These are phyloP conservation scores for Heloderma charlesbogerti DNA, from an alignment of 2,113 vertebrate species.

Conservation along the genomic window DNA sequence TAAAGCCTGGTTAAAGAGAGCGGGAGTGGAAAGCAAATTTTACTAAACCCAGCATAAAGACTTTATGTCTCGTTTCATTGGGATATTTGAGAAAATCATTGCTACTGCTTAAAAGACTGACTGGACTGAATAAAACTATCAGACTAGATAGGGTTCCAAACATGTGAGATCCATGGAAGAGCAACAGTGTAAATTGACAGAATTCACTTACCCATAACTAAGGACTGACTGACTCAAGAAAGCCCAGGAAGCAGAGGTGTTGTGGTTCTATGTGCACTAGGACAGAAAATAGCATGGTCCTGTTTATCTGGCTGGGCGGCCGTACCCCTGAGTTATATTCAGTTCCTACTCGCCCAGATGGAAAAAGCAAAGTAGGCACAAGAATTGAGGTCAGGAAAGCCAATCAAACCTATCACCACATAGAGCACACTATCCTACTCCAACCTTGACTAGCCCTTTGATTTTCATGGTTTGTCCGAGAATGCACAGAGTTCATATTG, in stretches of 20 bases:
- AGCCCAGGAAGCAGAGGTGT: neutral
- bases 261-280: neutral
- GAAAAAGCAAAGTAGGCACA: neutral
- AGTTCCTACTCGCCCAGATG: neutral
- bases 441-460: neutral
- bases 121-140: no score
- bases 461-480: neutral
- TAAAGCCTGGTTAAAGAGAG: neutral
- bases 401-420: neutral
- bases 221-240: neutral
- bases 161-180: neutral
- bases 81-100: neutral
- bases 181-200: neutral
- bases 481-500: neutral
- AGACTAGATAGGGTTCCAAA: no score
- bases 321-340: no score
- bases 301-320: no score
- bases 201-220: neutral
- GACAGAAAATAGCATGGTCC: neutral
- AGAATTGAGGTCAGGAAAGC: neutral
- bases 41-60: no score
- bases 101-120: neutral
- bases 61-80: neutral
- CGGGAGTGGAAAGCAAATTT: no score
- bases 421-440: neutral